Evolutionary conservation across 2,113 vertebrate genomes (phyloP).

Genomic region (Bos taurus): DNA sequence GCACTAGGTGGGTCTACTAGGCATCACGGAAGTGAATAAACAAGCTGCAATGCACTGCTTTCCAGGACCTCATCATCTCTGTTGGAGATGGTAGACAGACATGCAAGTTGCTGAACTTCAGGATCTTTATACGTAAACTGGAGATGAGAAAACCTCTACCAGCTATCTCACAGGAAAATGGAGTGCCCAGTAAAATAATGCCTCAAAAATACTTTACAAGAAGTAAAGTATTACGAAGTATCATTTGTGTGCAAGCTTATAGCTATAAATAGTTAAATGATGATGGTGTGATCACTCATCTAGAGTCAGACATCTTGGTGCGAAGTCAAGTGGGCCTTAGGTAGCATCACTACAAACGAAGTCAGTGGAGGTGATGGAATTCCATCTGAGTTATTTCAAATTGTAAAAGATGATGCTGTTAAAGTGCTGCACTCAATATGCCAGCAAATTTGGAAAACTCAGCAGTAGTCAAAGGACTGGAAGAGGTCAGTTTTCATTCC

Average conservation of each 20-base stretch:
- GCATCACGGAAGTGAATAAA: background rate
- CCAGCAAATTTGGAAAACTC: background rate
- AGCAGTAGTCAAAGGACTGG: background rate
- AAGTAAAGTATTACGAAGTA: background rate
- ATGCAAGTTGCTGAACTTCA: background rate
- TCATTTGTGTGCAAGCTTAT: background rate
- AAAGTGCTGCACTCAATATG: background rate
- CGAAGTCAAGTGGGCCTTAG: background rate
- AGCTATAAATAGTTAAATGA: background rate
- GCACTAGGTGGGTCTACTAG: background rate
- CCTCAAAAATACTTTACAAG: background rate
- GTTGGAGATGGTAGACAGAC: background rate
- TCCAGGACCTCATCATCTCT: background rate
- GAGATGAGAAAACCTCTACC: background rate
- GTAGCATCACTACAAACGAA: background rate
- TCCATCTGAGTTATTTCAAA: background rate
- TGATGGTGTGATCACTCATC: background rate
- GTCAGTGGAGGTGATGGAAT: background rate
- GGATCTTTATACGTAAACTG: background rate
- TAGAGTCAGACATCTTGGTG: background rate
- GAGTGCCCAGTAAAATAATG: background rate
- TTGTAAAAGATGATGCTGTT: background rate
- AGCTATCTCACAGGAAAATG: background rate
- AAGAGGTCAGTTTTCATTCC: background rate
- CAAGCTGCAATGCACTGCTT: background rate